These are phyloP conservation scores for Chelonia mydas DNA, from an alignment of 2,797 vertebrate genomes.

Conservation along the genomic window DNA sequence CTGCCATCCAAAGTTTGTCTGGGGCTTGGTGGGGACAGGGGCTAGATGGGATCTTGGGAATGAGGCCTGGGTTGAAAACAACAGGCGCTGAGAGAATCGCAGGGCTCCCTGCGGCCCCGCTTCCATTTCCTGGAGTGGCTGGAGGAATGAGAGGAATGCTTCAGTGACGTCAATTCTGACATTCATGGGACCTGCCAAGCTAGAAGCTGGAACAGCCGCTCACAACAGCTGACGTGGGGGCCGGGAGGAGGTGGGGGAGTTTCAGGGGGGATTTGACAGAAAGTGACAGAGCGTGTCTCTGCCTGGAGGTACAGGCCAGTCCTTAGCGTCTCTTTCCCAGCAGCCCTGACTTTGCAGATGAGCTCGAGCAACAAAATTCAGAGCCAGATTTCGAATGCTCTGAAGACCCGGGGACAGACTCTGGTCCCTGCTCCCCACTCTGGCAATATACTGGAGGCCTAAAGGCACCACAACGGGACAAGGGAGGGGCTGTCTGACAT, in stretches of 20 bases:
- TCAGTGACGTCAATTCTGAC: constrained; percentile 94
- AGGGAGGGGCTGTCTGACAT: rapidly evolving
- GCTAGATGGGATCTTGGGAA: neutral
- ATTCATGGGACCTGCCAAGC: constrained; percentile 85
- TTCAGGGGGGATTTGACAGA: neutral
- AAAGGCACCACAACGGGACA: rapidly evolving
- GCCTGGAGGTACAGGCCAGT: neutral
- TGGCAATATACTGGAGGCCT: neutral
- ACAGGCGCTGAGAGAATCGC: neutral
- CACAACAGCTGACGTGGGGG: constrained; percentile 85
- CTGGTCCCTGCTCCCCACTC: neutral
- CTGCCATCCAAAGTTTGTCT: neutral
- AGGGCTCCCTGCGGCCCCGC: neutral
- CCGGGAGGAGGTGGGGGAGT: neutral
- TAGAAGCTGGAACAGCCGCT: constrained; percentile 29
- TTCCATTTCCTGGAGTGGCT: constrained; percentile 79
- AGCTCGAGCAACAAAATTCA: neutral
- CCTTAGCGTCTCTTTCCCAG: neutral
- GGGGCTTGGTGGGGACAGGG: rapidly evolving
- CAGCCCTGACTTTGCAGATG: neutral
- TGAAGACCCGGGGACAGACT: neutral
- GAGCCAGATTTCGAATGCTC: neutral
- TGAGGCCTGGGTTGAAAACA: neutral
- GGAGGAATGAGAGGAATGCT: constrained; percentile 90
- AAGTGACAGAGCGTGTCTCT: neutral